Base-by-base conservation (phyloP, 2,888 invertebrate genomes). In the Meiosimyza platycephala region DNA sequence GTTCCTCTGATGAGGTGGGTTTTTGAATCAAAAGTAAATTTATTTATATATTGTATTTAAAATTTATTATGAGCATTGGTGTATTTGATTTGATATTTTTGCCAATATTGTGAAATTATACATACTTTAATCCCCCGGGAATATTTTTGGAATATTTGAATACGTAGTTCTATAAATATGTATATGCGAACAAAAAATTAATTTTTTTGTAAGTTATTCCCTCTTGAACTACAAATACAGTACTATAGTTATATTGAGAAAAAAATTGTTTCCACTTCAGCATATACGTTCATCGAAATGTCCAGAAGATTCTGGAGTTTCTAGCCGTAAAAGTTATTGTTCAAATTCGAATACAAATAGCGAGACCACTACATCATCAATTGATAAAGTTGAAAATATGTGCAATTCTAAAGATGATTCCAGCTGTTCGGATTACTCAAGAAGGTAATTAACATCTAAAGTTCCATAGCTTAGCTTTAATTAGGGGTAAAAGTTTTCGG, bases 271-370 rank as follows among this genome's bases (percentile, higher is more conserved):
- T 40, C 9, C 9, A 40, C 6, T 66, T 63, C 40, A n/a, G 13
- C 16, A 59, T 33, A 15, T 6, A 6, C 84, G 84, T 3, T 81
- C 33, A 47, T 47, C 80, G 0, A 86, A 85, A 74, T 75, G 72
- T 1, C 82, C 82, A 62, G 87, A 86, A 74, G 85, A 86, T 69
- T 86, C 85, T 0, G 91, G 91, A 60, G 90, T 90, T 3, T 88
- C 86, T 1, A 85, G 86, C 77, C 85, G 87, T 16, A 90, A 90
- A 77, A 89, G 90, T 40, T 88, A 89, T 60, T 83, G 80, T 73
- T 87, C 86, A 0, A 89, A 89, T 72, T 85, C 83, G 22, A 89
- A 90, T 78, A 87, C 89, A 2, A 89, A 89, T 73, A 88, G 89
- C 76, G 89, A 90, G 78, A 88, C 79, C 40, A 82, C 79, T 6